Conservation (phyloP, 2,888 invertebrate genomes). For the Macrosoma leucophasiata region DNA sequence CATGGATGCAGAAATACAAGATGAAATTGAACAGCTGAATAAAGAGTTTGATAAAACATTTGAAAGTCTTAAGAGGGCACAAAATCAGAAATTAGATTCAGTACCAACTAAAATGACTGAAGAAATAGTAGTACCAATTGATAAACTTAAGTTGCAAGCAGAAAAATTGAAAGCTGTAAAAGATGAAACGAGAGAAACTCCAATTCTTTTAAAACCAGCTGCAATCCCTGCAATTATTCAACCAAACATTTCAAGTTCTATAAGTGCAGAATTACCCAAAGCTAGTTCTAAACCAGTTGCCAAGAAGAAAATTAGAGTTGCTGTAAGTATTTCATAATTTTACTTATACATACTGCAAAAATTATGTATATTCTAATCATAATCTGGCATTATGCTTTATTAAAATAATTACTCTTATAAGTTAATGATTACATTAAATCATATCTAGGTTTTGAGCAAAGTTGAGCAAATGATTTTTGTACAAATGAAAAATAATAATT, state of each 20-base stretch:
- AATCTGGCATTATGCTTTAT: neutral
- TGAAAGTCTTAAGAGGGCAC: conserved; percentile 47
- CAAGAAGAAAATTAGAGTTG: conserved; percentile 57
- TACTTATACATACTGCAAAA: conserved; percentile 1
- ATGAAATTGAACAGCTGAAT: conserved; percentile 63
- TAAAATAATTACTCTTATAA: too few species aligned
- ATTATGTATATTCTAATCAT: too few species aligned
- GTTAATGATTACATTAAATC: too few species aligned
- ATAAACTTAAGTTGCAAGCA: conserved; percentile 24
- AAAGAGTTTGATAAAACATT: conserved; percentile 62
- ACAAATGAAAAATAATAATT: too few species aligned
- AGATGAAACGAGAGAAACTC: neutral
- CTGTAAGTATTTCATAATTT: conserved; percentile 39
- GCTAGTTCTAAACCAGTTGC: too few species aligned
- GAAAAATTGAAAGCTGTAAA: conserved; percentile 13
- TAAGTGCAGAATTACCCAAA: conserved; percentile 32
- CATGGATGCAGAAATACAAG: conserved; percentile 49
- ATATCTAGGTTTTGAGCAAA: too few species aligned
- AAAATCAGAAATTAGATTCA: conserved; percentile 23
- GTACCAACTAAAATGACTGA: too few species aligned
- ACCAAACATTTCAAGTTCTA: conserved; percentile 1
- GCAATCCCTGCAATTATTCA: too few species aligned
- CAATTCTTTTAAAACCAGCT: conserved; percentile 1
- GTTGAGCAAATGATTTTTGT: too few species aligned
- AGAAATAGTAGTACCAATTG: conserved; percentile 31